These are phyloP conservation scores for Cephus spinipes DNA, from an alignment of 2,888 invertebrate species.

Conservation along the genomic window DNA sequence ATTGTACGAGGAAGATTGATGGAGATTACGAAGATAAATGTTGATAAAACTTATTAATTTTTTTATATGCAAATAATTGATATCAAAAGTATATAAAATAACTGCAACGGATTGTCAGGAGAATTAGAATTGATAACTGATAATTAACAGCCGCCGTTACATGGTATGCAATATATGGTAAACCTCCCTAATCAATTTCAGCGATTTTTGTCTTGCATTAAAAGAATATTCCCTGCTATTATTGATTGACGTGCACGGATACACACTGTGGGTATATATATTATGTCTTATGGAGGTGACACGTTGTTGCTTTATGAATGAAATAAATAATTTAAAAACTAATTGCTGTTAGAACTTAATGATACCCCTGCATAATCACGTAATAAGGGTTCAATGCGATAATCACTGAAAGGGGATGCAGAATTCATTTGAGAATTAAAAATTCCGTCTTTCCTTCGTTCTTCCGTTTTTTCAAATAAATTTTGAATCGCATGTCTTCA, in stretches of 20 bases:
- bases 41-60: too few species aligned
- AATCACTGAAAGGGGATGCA: too few species aligned
- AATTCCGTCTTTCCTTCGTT: too few species aligned
- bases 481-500: too few species aligned
- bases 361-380: too few species aligned
- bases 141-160: constrained; percentile 3
- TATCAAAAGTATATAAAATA: neutral
- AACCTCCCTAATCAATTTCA: constrained; percentile 13
- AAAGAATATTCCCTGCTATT: constrained; percentile 15
- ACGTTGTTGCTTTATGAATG: constrained; percentile 38
- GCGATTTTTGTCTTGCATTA: constrained; percentile 22
- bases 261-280: constrained; percentile 16
- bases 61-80: constrained; percentile 30
- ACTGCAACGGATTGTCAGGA: neutral
- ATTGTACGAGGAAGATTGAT: too few species aligned
- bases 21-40: too few species aligned
- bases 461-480: too few species aligned
- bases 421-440: too few species aligned
- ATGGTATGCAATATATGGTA: neutral
- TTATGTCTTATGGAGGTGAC: constrained; percentile 21
- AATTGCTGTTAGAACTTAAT: too few species aligned
- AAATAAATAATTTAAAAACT: constrained; percentile 18
- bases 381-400: too few species aligned
- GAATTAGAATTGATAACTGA: neutral
- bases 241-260: constrained; percentile 29